A percentile compares a stretch with the other conserved stretches of the same genome.
Evolutionary conservation across 2,888 invertebrate genomes (phyloP).

Genomic region (Eupithecia subfuscata): DNA sequence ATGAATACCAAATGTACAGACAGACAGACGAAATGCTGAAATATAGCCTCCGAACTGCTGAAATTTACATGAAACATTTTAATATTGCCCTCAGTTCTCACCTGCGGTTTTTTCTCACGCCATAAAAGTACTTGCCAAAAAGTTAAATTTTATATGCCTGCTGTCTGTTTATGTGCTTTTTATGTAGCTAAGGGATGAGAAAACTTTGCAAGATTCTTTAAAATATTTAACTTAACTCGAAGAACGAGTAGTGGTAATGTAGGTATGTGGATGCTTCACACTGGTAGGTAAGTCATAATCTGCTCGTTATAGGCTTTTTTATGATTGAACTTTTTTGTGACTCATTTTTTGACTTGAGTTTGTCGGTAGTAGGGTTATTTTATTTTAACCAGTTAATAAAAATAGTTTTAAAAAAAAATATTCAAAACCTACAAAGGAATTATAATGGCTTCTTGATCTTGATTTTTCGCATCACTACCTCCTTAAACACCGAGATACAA

Average conservation of each 20-base stretch:
- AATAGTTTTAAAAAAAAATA: background rate
- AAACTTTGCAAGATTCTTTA: background rate
- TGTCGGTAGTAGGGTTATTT: background rate
- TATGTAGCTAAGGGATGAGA: slow-evolving; percentile 41
- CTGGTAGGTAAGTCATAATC: background rate
- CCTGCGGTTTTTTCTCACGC: slow-evolving; percentile 82
- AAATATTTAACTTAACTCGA: background rate
- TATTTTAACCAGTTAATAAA: background rate
- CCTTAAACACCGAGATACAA: slow-evolving; percentile 51
- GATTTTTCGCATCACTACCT: slow-evolving; percentile 50
- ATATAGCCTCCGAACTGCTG: slow-evolving; percentile 74
- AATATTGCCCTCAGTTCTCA: slow-evolving; percentile 72
- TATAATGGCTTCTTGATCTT: slow-evolving; percentile 19
- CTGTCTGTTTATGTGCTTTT: slow-evolving; percentile 59
- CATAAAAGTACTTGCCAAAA: slow-evolving; percentile 63
- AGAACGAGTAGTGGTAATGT: background rate
- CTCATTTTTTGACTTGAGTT: background rate
- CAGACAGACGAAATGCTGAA: slow-evolving; percentile 71
- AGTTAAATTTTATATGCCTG: slow-evolving; percentile 63
- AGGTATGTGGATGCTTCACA: background rate
- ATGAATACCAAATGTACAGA: slow-evolving; percentile 79
- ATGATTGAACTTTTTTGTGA: background rate
- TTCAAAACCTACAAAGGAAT: background rate
- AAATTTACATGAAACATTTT: slow-evolving; percentile 84
- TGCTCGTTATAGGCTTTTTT: background rate